Evolutionary conservation across 2,113 vertebrate species (phyloP), one percentile per base, ranked within the genome.

Genomic region (Madoqua kirkii): DNA sequence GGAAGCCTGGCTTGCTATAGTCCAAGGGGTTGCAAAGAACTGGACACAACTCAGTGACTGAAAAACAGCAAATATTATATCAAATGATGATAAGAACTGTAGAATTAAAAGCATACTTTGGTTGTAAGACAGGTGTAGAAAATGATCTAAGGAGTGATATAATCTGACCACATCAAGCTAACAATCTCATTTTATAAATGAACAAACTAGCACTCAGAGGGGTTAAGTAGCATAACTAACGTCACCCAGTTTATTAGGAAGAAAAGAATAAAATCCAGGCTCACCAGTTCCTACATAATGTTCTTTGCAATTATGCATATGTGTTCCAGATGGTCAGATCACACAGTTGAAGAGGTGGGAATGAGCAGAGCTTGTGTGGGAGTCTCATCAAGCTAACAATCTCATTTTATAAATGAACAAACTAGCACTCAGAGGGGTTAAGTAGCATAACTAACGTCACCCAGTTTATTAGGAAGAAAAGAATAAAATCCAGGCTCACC

Each of bases 331-430:
- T 31, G 6, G 13, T 59, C 60, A 45, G 27, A 19, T 71, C 12
- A 36, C 40, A 55, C 6, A 19, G 45, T 71, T 31, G 11, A 17
- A 83, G 52, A 83, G 33, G 16, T 31, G n/a, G 29, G 5, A 36
- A 6, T 55, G 33, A 40, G 31, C 27, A 67, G 85, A 55, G 10
- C 11, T 55, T 79, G 40, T 10, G 29, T 48, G 45, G n/a, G 14
- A 48, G 7, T 15, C 23, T n/a, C 50, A 48, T 93, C 40, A 76
- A 59, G 78, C 52, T 91, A 81, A 84, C 16, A 25, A 23, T 90
- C 13, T 95, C 48, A 76, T 91, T 21, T 87, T 83, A 60, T 36
- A 96, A 57, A 54, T 91, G 67, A 96, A n/a, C 64, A 86, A 95
- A 31, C 23, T 19, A 29, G 86, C 4, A 1, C 36, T 93, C 40